Conservation (phyloP, 2,888 invertebrate species). For the Gasteruption jaculator region DNA sequence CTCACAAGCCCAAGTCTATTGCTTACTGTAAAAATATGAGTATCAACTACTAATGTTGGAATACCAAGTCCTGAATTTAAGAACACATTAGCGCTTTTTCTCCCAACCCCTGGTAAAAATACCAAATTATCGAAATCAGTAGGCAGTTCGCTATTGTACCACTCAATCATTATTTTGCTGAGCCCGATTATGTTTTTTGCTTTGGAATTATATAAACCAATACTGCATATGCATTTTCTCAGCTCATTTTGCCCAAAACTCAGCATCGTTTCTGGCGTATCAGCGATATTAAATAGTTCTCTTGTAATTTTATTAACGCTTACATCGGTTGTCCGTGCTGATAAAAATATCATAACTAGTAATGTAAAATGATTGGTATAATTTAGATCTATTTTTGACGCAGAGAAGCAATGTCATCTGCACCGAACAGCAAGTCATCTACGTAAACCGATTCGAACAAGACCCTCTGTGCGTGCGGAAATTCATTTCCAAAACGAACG, state of each 20-base stretch:
- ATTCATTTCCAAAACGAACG: too few relatives aligned
- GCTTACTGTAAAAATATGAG: conserved; percentile 18
- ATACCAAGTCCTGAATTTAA: conserved; percentile 13
- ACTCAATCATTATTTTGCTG: conserved; percentile 17
- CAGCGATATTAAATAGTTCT: conserved; percentile 13
- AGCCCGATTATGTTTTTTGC: conserved; percentile 18
- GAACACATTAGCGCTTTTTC: conserved; percentile 17
- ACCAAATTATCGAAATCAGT: conserved; percentile 19
- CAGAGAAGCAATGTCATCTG: too few relatives aligned
- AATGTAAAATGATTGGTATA: conserved; percentile 19
- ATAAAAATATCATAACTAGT: conserved; percentile 17
- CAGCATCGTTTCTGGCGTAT: conserved; percentile 19
- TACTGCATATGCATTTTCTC: conserved; percentile 17
- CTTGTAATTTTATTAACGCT: conserved; percentile 17
- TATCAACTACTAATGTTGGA: conserved; percentile 19
- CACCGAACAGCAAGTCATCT: too few relatives aligned
- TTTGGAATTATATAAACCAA: conserved; percentile 20
- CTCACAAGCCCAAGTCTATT: conserved; percentile 17
- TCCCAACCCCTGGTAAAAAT: conserved; percentile 17
- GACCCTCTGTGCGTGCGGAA: too few relatives aligned
- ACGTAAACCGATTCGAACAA: too few relatives aligned
- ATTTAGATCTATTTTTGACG: conserved; percentile 19
- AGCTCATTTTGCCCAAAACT: conserved; percentile 15
- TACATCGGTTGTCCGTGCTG: conserved; percentile 17
- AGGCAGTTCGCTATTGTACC: conserved; percentile 16